Conservation (phyloP, 1,140 invertebrate species). For the Lamellibrachia luymesi region DNA sequence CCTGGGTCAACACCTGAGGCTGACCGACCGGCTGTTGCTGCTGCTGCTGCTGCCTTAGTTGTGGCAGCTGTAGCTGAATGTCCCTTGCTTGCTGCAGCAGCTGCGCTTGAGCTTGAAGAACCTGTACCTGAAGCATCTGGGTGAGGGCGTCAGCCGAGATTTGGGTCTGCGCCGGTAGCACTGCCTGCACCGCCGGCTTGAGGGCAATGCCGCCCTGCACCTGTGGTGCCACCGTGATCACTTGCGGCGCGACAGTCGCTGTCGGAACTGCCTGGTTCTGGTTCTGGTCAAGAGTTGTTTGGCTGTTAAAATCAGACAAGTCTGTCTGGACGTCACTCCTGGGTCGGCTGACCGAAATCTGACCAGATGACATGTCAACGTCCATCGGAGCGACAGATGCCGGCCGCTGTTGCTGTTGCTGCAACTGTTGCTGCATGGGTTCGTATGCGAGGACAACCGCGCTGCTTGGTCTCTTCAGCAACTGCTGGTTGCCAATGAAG, state of each 20-base stretch:
- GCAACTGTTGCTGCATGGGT: background rate
- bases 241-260: background rate
- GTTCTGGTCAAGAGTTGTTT: background rate
- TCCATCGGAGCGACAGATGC: conserved; percentile 55
- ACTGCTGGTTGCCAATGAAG: conserved; percentile 9
- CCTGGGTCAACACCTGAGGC: conserved; percentile 39
- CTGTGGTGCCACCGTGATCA: conserved; percentile 12
- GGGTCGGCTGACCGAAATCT: background rate
- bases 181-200: background rate
- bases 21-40: conserved; percentile 9
- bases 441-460: background rate
- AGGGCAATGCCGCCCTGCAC: background rate
- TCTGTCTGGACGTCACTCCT: background rate
- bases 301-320: background rate
- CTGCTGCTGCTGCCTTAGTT: conserved; percentile 10
- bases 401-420: conserved; percentile 39
- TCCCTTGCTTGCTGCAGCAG: background rate
- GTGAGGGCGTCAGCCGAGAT: background rate
- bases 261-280: background rate
- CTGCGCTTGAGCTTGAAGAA: background rate
- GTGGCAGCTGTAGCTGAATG: conserved; percentile 17
- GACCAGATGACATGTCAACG: conserved; percentile 34
- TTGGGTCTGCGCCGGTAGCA: conserved; percentile 27
- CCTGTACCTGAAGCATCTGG: conserved; percentile 3
- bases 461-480: background rate